A percentile compares a stretch with the other conserved stretches of the same genome.
phyloP scores from a whole-genome alignment of 1,140 invertebrate species.

The Papilio aristodemus region DNA sequence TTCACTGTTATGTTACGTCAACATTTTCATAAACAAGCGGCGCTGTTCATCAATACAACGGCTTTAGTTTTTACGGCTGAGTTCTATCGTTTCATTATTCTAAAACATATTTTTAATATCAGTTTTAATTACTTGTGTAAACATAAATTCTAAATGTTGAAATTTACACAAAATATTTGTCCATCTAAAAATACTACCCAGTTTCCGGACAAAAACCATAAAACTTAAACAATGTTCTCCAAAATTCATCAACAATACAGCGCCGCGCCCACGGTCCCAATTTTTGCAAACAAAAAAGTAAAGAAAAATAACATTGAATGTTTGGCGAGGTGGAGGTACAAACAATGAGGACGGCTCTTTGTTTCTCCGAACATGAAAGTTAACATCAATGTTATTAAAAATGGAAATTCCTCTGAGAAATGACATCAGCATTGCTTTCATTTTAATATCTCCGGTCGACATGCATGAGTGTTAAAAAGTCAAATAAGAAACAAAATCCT shows the following conservation, averaged over 20 bases:
- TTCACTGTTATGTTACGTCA: no score
- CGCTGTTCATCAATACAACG: no score
- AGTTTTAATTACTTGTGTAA: not conserved
- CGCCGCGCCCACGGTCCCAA: conserved; percentile 8
- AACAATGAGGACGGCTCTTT: conserved; percentile 9
- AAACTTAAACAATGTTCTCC: conserved; percentile 21
- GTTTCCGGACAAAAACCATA: conserved; percentile 6
- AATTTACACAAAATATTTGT: not conserved
- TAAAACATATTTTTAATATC: no score
- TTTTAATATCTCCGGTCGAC: not conserved
- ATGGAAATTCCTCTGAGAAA: conserved; percentile 5
- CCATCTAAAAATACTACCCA: not conserved
- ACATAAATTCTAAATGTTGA: not conserved
- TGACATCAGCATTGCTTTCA: conserved; percentile 2
- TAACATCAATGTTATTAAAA: conserved; percentile 16
- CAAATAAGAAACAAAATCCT: no score
- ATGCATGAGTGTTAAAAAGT: no score
- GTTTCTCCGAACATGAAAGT: conserved; percentile 1
- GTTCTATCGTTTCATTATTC: no score
- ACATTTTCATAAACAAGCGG: no score
- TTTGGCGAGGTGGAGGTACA: conserved; percentile 7
- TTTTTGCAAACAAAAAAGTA: conserved; percentile 18
- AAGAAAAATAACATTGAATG: conserved; percentile 24
- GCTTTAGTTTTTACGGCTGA: no score
- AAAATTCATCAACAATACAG: conserved; percentile 24